Conservation (phyloP, 1,140 invertebrate species). For the Calephelis virginiensis region DNA sequence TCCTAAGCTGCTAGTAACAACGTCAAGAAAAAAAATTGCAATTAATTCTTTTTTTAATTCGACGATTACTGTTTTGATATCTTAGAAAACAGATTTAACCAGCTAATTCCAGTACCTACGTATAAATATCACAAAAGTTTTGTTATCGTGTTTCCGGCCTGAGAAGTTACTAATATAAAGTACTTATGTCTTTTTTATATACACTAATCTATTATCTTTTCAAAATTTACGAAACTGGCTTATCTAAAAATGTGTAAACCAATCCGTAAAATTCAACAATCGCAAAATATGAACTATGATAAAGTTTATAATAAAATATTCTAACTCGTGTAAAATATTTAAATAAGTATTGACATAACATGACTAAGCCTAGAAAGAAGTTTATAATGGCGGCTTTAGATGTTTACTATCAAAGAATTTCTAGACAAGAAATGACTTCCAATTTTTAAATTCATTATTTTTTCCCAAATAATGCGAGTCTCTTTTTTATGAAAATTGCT, state of each 20-base stretch:
- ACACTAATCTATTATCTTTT: not conserved
- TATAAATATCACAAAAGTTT: too few relatives aligned
- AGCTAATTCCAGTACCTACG: too few relatives aligned
- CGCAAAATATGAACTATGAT: constrained; percentile 68
- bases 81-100: too few relatives aligned
- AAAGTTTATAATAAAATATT: constrained; percentile 67
- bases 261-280: constrained; percentile 55
- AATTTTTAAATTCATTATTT: too few relatives aligned
- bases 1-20: too few relatives aligned
- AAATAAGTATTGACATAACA: constrained; percentile 57
- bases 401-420: not conserved
- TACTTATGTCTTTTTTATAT: not conserved
- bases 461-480: too few relatives aligned
- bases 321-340: constrained; percentile 62
- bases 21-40: too few relatives aligned
- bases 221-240: not conserved
- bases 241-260: constrained; percentile 27
- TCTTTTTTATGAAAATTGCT: too few relatives aligned
- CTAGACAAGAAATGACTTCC: too few relatives aligned
- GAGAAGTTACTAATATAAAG: not conserved
- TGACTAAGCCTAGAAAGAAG: constrained; percentile 44
- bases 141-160: too few relatives aligned
- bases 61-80: too few relatives aligned
- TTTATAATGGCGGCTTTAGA: not conserved
- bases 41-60: too few relatives aligned